phyloP scores from a whole-genome alignment of 1,140 invertebrate species.

The Pseudomyrmex cubaensis region DNA sequence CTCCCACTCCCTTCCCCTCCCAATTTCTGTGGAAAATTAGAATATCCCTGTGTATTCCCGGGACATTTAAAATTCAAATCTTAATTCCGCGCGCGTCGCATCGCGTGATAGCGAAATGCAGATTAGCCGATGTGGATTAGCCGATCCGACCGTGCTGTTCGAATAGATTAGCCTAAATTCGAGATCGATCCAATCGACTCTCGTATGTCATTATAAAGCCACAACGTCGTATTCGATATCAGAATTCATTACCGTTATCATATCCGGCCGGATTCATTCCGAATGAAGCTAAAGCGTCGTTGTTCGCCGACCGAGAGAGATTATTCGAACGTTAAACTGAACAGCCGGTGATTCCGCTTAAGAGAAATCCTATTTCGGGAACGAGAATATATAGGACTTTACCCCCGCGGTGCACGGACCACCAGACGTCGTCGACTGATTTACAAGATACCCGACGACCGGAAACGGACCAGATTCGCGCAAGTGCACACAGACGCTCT shows the following conservation, averaged over 20 bases:
- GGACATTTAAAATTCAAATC: slow-evolving; percentile 38
- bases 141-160: not conserved
- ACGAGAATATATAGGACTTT: not conserved
- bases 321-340: not conserved
- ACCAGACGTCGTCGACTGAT: slow-evolving; percentile 1
- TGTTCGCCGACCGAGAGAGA: not conserved
- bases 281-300: slow-evolving; percentile 10
- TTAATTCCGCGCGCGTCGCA: slow-evolving; percentile 26
- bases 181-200: slow-evolving; percentile 40
- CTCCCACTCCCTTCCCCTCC: no score
- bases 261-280: slow-evolving; percentile 7
- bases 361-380: not conserved
- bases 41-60: slow-evolving; percentile 4
- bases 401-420: not conserved
- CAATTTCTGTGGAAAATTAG: slow-evolving; percentile 14
- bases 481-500: not conserved
- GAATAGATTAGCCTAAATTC: slow-evolving; percentile 39
- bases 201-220: slow-evolving; percentile 50
- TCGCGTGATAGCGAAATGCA: slow-evolving; percentile 25
- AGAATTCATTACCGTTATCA: slow-evolving; percentile 48
- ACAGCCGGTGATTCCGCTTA: not conserved
- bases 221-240: slow-evolving; percentile 25
- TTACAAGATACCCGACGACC: not conserved
- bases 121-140: slow-evolving; percentile 23
- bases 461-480: slow-evolving; percentile 5